Conservation (phyloP, 2,113 vertebrate species). For the Coregonus clupeaformis region DNA sequence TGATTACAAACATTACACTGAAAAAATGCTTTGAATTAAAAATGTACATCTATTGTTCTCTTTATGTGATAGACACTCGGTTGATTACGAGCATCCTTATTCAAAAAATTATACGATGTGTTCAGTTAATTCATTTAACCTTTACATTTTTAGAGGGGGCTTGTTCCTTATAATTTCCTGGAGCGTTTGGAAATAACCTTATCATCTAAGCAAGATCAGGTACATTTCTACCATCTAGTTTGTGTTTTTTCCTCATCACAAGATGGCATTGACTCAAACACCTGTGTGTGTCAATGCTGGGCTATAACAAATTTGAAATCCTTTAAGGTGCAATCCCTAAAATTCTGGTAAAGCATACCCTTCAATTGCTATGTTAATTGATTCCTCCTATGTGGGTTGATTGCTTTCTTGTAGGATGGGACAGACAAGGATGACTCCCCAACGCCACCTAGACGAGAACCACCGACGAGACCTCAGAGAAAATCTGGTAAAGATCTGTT, state of each 20-base stretch:
- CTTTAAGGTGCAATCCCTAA: too few species aligned
- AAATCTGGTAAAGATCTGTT: conserved; percentile 39
- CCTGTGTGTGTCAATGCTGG: too few species aligned
- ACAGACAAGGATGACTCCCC: conserved; percentile 48
- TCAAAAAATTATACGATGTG: too few species aligned
- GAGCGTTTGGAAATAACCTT: conserved; percentile 83
- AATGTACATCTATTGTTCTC: neutral
- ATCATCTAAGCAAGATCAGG: conserved; percentile 74
- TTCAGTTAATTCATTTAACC: neutral
- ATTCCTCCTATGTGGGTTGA: neutral
- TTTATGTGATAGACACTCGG: neutral
- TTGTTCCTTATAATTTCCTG: conserved; percentile 92
- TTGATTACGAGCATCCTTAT: too few species aligned
- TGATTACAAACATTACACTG: neutral
- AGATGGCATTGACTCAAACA: neutral
- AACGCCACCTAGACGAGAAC: conserved; percentile 60
- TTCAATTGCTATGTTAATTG: neutral
- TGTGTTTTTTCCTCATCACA: neutral
- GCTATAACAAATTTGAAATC: too few species aligned
- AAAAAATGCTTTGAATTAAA: neutral
- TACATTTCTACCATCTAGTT: conserved; percentile 45
- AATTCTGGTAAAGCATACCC: too few species aligned
- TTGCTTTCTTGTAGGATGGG: conserved; percentile 57
- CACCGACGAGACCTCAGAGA: conserved; percentile 69
- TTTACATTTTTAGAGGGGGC: conserved; percentile 80